These are phyloP conservation scores for Bagarius yarrelli DNA, from an alignment of 2,113 vertebrate genomes.

Conservation along the genomic window DNA sequence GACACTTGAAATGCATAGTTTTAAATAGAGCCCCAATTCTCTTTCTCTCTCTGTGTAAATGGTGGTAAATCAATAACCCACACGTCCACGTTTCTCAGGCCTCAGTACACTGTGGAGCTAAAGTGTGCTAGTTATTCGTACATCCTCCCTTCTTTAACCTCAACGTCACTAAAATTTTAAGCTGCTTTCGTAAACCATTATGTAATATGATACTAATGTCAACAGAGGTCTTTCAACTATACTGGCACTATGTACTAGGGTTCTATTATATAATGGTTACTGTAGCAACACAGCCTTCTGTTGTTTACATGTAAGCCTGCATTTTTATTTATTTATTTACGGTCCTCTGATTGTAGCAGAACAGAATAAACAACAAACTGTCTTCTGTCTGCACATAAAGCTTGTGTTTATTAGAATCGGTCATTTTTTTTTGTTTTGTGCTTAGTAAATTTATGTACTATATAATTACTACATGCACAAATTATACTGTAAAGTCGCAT, in stretches of 20 bases:
- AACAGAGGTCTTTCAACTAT: constrained; percentile 1
- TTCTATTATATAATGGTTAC: constrained; percentile 13
- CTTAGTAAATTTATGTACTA: not conserved
- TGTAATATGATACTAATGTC: constrained; percentile 8
- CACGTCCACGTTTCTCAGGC: not conserved
- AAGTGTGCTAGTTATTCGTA: not conserved
- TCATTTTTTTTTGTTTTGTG: not conserved
- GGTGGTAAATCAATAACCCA: not conserved
- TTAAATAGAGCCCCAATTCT: not conserved
- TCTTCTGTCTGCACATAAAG: not conserved
- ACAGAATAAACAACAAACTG: not conserved
- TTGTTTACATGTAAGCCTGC: constrained; percentile 20
- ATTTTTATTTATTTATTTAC: not conserved
- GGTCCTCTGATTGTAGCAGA: no score
- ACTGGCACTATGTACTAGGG: not conserved
- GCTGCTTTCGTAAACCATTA: not conserved
- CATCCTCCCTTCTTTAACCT: not conserved
- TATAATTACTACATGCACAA: not conserved
- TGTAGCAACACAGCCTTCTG: constrained; percentile 22
- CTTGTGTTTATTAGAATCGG: not conserved
- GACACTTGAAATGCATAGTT: not conserved
- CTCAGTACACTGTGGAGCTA: not conserved
- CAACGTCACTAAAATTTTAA: constrained; percentile 9
- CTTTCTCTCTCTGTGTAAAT: not conserved
- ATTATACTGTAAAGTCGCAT: not conserved